Evolutionary conservation across 2,888 invertebrate genomes (phyloP).

Genomic region (Acholoe squamosa): DNA sequence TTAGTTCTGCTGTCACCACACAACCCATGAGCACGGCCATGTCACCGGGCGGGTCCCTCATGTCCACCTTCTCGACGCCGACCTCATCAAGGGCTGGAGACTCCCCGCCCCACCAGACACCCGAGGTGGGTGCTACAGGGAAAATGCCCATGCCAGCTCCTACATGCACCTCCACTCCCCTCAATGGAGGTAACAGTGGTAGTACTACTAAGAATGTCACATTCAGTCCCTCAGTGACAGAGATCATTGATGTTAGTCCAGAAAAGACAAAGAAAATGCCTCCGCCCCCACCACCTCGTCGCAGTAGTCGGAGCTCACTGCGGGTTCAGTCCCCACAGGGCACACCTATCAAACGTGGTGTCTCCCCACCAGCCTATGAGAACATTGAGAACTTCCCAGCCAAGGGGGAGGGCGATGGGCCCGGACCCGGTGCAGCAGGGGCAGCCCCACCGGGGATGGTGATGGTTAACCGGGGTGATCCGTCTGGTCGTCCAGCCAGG

Average conservation of each 20-base stretch:
- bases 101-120: background rate
- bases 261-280: slow-evolving; percentile 74
- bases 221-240: slow-evolving; percentile 63
- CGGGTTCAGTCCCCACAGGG: slow-evolving; percentile 64
- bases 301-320: slow-evolving; percentile 59
- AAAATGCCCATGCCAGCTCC: slow-evolving; percentile 50
- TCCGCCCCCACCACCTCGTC: slow-evolving; percentile 79
- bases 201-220: slow-evolving; percentile 64
- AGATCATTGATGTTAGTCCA: slow-evolving; percentile 64
- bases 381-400: slow-evolving; percentile 61
- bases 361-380: slow-evolving; percentile 61
- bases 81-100: slow-evolving; percentile 8
- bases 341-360: slow-evolving; percentile 46
- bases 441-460: slow-evolving; percentile 41
- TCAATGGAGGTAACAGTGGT: slow-evolving; percentile 25
- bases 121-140: slow-evolving; percentile 3
- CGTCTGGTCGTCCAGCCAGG: background rate
- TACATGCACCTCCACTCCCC: slow-evolving; percentile 54
- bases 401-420: background rate
- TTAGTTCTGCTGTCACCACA: slow-evolving; percentile 13
- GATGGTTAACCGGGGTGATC: background rate
- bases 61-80: background rate
- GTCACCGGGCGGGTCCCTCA: slow-evolving; percentile 6
- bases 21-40: no score
- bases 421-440: background rate